Base-by-base conservation (phyloP, 2,888 invertebrate genomes). In the Pardosa pseudoannulata region DNA sequence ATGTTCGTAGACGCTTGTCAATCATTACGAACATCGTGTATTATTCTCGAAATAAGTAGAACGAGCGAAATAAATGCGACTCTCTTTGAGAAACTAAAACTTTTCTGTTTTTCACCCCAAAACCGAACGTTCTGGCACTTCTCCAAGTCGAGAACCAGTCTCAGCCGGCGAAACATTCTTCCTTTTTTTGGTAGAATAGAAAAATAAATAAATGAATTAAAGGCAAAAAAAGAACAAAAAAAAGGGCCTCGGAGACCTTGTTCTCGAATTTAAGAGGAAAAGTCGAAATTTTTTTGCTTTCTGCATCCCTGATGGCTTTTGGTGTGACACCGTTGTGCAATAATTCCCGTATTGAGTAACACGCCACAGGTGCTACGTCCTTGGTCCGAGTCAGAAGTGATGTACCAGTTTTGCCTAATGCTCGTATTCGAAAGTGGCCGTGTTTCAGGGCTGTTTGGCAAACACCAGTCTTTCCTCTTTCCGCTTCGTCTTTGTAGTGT, bases 341-440 rank as follows among this genome's bases (percentile, higher is more conserved):
- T 70, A 70, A 68, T 62, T 74, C 62, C 28, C 81, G 68, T 81
- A 81, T 81, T 81, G 81, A 65, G 81, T 81, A 81, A 81, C 81
- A 68, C 65, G 19, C 56, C 74, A 74, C 81, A 81, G 81, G 81
- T 81, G 81, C 68, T 56, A 32, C 68, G 81, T 31, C 81, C 81
- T 81, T 81, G 81, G 71, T 7, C 16, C 5, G 19, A 50, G n/a
- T n/a, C n/a, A n/a, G 28, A 19, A 74, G 62, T 74, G 74, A 81
- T 81, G 81, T 70, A 74, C 81, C 81, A 39, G 68, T 81, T 81
- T 39, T 50, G 36, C 9, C 36, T 36, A 36, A 36, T 36, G 36
- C 36, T 7, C 9, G 36, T 36, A n/a, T n/a, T 41, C 39, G 41
- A 36, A 29, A 41, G 67, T 46, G 28, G 32, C 74, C 50, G n/a